phyloP scores from a whole-genome alignment of 2,888 invertebrate genomes.

The Tricholauxania praeusta region DNA sequence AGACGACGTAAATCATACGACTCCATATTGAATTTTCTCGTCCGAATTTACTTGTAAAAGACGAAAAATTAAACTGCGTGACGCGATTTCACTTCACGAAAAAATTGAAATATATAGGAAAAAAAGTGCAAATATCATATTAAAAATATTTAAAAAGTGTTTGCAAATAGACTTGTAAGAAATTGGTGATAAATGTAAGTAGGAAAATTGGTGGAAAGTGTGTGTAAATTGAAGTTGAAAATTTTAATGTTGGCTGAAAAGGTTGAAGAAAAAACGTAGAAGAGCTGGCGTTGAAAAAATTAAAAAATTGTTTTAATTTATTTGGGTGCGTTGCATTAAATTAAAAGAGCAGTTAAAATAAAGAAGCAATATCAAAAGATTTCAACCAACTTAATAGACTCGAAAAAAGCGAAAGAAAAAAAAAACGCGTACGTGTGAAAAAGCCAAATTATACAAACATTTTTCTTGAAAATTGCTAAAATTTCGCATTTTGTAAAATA shows the following conservation, averaged over 20 bases:
- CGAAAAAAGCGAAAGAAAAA: constrained; percentile 26
- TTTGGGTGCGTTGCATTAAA: constrained; percentile 26
- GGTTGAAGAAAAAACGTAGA: constrained; percentile 8
- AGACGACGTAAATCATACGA: constrained; percentile 9
- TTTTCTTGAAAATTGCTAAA: background rate
- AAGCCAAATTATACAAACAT: constrained; percentile 27
- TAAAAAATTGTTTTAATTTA: background rate
- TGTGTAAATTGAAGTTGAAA: constrained; percentile 51
- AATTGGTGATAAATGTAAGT: constrained; percentile 48
- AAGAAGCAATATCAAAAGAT: constrained; percentile 30
- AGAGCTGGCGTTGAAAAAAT: constrained; percentile 10
- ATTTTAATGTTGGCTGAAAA: constrained; percentile 16
- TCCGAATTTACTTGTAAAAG: constrained; percentile 30
- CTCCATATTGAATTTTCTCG: constrained; percentile 51
- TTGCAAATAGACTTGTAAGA: constrained; percentile 53
- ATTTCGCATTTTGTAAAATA: constrained; percentile 46
- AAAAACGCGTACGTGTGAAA: constrained; percentile 33
- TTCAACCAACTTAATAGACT: constrained; percentile 26
- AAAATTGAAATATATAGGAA: constrained; percentile 40
- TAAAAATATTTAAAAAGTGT: constrained; percentile 54
- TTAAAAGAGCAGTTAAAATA: constrained; percentile 42
- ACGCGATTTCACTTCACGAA: constrained; percentile 40
- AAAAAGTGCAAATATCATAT: constrained; percentile 50
- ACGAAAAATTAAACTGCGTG: constrained; percentile 4
- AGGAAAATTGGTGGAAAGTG: constrained; percentile 50